Conservation (phyloP, 2,797 vertebrate genomes). For the Chromobotia macracanthus region DNA sequence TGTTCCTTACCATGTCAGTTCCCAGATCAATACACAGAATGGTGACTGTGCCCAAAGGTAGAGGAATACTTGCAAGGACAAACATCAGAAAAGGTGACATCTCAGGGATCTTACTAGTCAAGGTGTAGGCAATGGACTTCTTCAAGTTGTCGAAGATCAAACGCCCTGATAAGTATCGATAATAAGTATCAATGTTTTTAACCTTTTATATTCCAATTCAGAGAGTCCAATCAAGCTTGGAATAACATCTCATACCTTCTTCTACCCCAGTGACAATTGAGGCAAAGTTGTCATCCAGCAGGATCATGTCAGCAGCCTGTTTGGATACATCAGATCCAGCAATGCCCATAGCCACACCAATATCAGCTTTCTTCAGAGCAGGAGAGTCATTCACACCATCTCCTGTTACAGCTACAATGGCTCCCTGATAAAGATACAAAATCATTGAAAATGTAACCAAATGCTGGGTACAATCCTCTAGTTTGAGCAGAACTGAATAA, state of each 20-base stretch:
- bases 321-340: slow-evolving; percentile 94
- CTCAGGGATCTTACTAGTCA: slow-evolving; percentile 96
- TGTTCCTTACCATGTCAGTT: slow-evolving; percentile 93
- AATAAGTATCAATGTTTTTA: background rate
- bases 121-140: slow-evolving; percentile 94
- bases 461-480: background rate
- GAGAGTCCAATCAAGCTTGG: background rate
- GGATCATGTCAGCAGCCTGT: slow-evolving; percentile 96
- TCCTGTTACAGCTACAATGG: slow-evolving; percentile 94
- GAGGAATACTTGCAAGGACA: slow-evolving; percentile 92
- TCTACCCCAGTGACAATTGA: slow-evolving; percentile 96
- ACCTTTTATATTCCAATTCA: background rate
- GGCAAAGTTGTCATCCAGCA: slow-evolving; percentile 94
- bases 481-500: background rate
- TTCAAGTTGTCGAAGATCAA: slow-evolving; percentile 97
- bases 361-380: slow-evolving; percentile 93
- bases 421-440: slow-evolving; percentile 76
- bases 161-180: slow-evolving; percentile 76
- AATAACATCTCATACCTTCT: slow-evolving; percentile 77
- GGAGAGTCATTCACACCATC: slow-evolving; percentile 96
- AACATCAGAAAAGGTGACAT: slow-evolving; percentile 94
- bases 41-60: slow-evolving; percentile 92
- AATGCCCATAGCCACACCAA: slow-evolving; percentile 86
- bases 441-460: background rate
- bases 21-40: slow-evolving; percentile 96